Evolutionary conservation across 2,113 vertebrate species (phyloP).

Genomic region (Pterocles orientalis): DNA sequence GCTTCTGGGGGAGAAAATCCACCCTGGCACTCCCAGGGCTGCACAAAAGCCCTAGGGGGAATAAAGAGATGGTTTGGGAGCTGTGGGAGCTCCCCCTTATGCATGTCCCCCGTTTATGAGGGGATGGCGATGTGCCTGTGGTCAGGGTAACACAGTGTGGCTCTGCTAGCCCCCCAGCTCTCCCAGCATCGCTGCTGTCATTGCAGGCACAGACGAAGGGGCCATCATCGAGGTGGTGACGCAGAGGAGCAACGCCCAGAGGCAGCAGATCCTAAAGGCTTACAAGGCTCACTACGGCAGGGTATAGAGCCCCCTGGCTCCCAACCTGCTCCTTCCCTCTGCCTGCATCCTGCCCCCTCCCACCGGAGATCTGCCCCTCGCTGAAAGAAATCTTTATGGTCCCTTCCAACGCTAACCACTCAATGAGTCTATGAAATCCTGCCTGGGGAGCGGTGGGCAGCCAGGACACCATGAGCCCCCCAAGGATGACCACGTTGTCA

Average conservation of each 20-base stretch:
- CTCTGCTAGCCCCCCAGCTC: background rate
- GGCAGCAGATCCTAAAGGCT: slow-evolving; percentile 89
- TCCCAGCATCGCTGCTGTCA: background rate
- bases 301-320: slow-evolving; percentile 64
- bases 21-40: background rate
- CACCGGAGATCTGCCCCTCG: background rate
- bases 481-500: background rate
- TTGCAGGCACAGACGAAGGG: slow-evolving; percentile 89
- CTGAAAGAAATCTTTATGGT: background rate
- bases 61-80: background rate
- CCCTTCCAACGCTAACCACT: no score
- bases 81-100: background rate
- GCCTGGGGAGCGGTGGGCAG: background rate
- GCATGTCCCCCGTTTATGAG: background rate
- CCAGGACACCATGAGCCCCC: background rate
- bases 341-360: background rate
- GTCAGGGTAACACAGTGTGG: background rate
- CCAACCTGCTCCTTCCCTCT: background rate
- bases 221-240: slow-evolving; percentile 90
- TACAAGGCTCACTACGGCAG: slow-evolving; percentile 95
- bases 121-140: rapidly evolving
- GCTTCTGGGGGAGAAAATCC: background rate
- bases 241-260: slow-evolving; percentile 86
- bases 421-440: background rate
- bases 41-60: rapidly evolving